These are phyloP conservation scores for Lypha dubia DNA, from an alignment of 2,888 invertebrate species.

Conservation along the genomic window DNA sequence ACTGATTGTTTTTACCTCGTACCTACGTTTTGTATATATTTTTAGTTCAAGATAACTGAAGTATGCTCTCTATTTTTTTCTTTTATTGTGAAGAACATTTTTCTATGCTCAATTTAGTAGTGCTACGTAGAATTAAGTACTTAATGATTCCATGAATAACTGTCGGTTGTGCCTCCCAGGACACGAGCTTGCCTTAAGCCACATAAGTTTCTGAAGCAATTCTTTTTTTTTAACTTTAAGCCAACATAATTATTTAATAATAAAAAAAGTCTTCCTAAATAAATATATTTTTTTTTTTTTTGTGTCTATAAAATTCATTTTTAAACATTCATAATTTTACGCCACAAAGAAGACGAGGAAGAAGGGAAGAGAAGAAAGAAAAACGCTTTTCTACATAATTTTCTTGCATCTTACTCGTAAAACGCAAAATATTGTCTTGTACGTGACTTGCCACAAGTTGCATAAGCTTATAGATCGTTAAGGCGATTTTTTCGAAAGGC, in stretches of 20 bases:
- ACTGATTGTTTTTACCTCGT: too few species aligned
- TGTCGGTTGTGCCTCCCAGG: background rate
- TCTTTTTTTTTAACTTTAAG: background rate
- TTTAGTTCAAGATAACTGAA: too few species aligned
- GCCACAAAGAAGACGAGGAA: constrained; percentile 7
- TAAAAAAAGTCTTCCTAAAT: background rate
- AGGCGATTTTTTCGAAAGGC: constrained; percentile 56
- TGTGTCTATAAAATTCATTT: constrained; percentile 24
- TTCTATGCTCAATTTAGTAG: background rate
- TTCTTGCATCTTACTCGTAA: constrained; percentile 45
- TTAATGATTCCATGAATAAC: background rate
- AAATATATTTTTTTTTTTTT: too few species aligned
- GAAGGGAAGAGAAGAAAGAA: background rate
- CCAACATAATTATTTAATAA: constrained; percentile 31
- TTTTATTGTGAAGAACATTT: background rate
- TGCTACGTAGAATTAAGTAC: background rate
- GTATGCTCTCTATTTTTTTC: background rate
- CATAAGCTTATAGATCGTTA: constrained; percentile 56
- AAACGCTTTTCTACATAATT: constrained; percentile 32
- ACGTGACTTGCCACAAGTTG: constrained; percentile 72
- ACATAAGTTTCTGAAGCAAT: background rate
- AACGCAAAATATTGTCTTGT: constrained; percentile 62
- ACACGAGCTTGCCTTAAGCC: constrained; percentile 3
- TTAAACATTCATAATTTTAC: constrained; percentile 35
- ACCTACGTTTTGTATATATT: too few species aligned